A percentile compares a stretch with the other conserved stretches of the same genome.
These are phyloP conservation scores for Notodonta ziczac DNA, from an alignment of 2,888 invertebrate species.

Conservation along the genomic window DNA sequence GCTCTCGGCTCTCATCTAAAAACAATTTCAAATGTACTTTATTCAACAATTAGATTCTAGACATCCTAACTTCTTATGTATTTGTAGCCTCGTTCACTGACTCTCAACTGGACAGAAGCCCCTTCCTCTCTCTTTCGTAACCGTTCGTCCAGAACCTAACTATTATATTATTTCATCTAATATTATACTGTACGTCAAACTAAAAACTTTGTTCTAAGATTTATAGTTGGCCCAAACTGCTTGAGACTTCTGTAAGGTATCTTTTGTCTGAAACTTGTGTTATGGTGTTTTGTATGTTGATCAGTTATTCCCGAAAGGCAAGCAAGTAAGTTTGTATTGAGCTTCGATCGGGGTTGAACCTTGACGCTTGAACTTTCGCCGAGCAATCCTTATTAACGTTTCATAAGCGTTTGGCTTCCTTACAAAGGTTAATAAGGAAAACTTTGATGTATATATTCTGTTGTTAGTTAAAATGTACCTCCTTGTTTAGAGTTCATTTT, in stretches of 20 bases:
- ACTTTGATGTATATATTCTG: constrained; percentile 3
- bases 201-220: neutral
- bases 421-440: constrained; percentile 17
- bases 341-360: constrained; percentile 11
- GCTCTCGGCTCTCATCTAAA: too few relatives aligned
- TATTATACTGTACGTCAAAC: neutral
- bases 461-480: neutral
- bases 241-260: neutral
- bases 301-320: constrained; percentile 1
- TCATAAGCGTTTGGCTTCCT: constrained; percentile 14
- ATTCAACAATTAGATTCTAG: too few relatives aligned
- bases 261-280: neutral
- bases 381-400: constrained; percentile 8
- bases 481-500: too few relatives aligned
- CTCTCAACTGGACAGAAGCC: too few relatives aligned
- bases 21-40: too few relatives aligned
- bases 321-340: neutral
- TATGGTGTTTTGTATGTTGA: constrained; percentile 6
- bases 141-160: too few relatives aligned
- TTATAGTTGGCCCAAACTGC: neutral
- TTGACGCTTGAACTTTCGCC: constrained; percentile 16
- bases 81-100: too few relatives aligned
- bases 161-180: too few relatives aligned
- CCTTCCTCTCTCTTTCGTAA: too few relatives aligned
- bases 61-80: too few relatives aligned